Evolutionary conservation across 2,888 invertebrate species (phyloP), one percentile per base, ranked within the genome.

Genomic region (Tinea pellionella): DNA sequence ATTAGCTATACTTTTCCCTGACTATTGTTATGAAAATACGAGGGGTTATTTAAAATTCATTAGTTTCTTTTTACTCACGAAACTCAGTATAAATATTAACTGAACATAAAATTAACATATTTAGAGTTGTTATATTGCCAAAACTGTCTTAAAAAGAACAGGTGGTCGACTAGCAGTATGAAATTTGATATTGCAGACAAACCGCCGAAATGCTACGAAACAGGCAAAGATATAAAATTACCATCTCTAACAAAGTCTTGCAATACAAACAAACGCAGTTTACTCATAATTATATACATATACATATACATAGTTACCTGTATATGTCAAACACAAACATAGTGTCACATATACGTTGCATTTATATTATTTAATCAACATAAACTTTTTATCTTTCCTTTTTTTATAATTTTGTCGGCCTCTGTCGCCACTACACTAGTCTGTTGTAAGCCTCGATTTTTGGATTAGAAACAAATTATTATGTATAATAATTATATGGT

Each of bases 171-270:
- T n/a, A 12, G 29, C 3, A 16, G 65, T 62, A 32, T 65, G 83
- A 74, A 82, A 85, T 69, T 64, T 70, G 80, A 85, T 79, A 81
- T 63, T 62, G 69, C 67, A 71, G 71, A 76, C 78, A 74, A 74
- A 72, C 74, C 57, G 32, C 53, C 53, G 11, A 53, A 53, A 53
- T 30, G 12, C 32, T 32, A 32, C 19, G 9, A 55, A 24, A 55
- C 55, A 55, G 13, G 16, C 47, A 47, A 47, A n/a, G 13, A 9
- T 24, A 47, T 47, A 6, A 37, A 9, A 9, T 37, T 37, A 37
- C 37, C n/a, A 37, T 37, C 11, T 2, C 9, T 1, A 37, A 37
- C 37, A 37, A 37, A 37, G 2, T 37, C 37, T 37, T 37, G 37
- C 37, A 37, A 37, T 37, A 37, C n/a, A n/a, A n/a, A n/a, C n/a